A percentile compares a stretch with the other conserved stretches of the same genome.
Conservation (phyloP, 2,888 invertebrate species). For the Heteropelma amictum region DNA sequence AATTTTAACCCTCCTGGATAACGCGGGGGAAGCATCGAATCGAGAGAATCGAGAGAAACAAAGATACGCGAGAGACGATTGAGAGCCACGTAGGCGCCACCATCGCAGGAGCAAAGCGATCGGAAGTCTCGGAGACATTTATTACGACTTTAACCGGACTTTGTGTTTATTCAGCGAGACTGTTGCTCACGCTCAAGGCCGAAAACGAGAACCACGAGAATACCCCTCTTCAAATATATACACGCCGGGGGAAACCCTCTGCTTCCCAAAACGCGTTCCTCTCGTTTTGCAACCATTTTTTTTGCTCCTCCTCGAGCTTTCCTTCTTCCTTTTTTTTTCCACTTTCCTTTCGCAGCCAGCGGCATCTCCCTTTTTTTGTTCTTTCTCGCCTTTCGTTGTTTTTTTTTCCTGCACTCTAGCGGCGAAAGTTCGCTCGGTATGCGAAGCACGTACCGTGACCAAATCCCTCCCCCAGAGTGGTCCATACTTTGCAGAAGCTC, state of each 20-base stretch:
- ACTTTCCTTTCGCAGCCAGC: conserved; percentile 10
- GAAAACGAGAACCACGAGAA: conserved; percentile 25
- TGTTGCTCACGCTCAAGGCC: conserved; percentile 70
- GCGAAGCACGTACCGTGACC: conserved; percentile 73
- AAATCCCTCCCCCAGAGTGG: conserved; percentile 57
- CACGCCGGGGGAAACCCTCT: conserved; percentile 8
- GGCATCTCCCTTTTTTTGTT: conserved; percentile 34
- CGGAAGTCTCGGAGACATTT: conserved; percentile 74
- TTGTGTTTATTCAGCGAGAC: conserved; percentile 77
- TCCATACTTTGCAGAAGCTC: conserved; percentile 36
- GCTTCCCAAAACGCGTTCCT: conserved; percentile 27
- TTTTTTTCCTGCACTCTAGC: conserved; percentile 47
- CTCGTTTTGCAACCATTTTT: conserved; percentile 19
- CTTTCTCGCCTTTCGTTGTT: conserved; percentile 35
- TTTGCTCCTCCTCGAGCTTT: conserved; percentile 13
- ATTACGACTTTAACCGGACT: conserved; percentile 77
- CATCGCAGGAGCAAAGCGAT: conserved; percentile 61
- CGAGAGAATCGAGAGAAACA: conserved; percentile 37
- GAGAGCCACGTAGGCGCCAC: conserved; percentile 55
- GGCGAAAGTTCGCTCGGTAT: conserved; percentile 61
- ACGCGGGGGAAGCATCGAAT: conserved; percentile 23
- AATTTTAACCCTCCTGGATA: conserved; percentile 62
- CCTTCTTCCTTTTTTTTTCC: conserved; percentile 8
- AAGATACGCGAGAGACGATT: conserved; percentile 12
- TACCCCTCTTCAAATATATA: background rate